These are phyloP conservation scores for Popillia japonica DNA, from an alignment of 1,140 invertebrate species.

Conservation along the genomic window DNA sequence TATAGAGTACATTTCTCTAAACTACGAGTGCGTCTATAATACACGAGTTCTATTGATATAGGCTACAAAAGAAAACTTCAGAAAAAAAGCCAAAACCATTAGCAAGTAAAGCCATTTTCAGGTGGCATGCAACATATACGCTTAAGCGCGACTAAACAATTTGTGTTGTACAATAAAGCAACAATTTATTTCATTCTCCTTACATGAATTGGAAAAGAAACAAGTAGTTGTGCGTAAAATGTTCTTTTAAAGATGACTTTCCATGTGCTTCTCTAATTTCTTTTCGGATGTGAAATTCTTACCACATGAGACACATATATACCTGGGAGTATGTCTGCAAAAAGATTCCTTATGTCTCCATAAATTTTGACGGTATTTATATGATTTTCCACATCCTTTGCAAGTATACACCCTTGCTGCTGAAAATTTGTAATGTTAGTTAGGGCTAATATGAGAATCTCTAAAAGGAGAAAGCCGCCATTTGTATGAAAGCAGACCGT, in stretches of 20 bases:
- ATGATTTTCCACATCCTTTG: conserved; percentile 39
- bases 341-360: conserved; percentile 29
- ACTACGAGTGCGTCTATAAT: too few relatives aligned
- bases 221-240: background rate
- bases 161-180: background rate
- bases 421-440: background rate
- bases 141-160: background rate
- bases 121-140: background rate
- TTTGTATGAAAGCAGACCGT: too few relatives aligned
- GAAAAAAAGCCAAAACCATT: too few relatives aligned
- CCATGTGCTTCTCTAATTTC: background rate
- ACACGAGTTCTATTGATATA: too few relatives aligned
- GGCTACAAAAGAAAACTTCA: too few relatives aligned
- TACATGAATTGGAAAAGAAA: background rate
- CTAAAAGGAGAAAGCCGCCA: background rate
- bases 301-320: background rate
- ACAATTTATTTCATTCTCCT: background rate
- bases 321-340: background rate
- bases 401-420: background rate
- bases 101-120: background rate
- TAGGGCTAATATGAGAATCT: background rate
- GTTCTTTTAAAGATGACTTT: background rate
- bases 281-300: background rate
- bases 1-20: too few relatives aligned
- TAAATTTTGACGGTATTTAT: conserved; percentile 43